A percentile compares a stretch with the other conserved stretches of the same genome.
These are phyloP conservation scores for Prionace glauca DNA, from an alignment of 2,797 vertebrate species.

Conservation along the genomic window DNA sequence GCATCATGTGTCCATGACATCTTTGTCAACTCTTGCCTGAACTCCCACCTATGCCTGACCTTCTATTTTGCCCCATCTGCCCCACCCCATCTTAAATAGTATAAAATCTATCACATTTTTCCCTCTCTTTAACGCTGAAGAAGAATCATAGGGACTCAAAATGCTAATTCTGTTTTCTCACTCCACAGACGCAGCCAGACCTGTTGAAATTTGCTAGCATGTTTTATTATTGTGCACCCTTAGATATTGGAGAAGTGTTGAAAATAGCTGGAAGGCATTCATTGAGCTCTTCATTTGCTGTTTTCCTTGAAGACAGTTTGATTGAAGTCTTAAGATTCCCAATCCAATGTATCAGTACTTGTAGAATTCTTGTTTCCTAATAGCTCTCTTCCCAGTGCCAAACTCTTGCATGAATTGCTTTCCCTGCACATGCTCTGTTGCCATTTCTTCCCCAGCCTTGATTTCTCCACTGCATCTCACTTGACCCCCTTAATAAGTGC, in stretches of 20 bases:
- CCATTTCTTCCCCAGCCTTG: not conserved
- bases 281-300: not conserved
- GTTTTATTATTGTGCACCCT: too few species aligned
- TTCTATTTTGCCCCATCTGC: too few species aligned
- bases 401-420: not conserved
- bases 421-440: not conserved
- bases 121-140: too few species aligned
- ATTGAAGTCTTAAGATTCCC: not conserved
- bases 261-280: not conserved
- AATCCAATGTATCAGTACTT: not conserved
- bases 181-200: too few species aligned
- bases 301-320: not conserved
- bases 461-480: not conserved
- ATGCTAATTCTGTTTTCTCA: too few species aligned
- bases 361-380: not conserved
- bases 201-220: too few species aligned
- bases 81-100: too few species aligned
- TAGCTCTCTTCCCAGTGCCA: not conserved
- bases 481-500: not conserved
- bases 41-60: too few species aligned
- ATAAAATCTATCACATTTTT: too few species aligned
- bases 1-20: too few species aligned
- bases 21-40: too few species aligned
- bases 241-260: not conserved
- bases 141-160: too few species aligned